phyloP scores from a whole-genome alignment of 64 coral and sea anemone genomes.

The Pocillopora verrucosa region DNA sequence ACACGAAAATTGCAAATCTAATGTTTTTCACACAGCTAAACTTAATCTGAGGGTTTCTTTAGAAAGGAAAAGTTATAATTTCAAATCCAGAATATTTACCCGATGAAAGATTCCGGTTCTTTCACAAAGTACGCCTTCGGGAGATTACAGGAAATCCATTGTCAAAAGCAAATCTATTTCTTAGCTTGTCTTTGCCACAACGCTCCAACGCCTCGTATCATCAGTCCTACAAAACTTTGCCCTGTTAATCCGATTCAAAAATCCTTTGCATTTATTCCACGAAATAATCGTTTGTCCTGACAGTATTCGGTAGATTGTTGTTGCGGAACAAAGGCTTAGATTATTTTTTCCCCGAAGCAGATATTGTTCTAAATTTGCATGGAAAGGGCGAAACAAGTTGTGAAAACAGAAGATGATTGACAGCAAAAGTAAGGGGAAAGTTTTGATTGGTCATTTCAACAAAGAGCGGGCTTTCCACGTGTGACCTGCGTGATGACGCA shows the following conservation, averaged over 20 bases:
- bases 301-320: background rate
- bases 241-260: background rate
- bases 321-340: background rate
- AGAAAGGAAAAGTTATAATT: background rate
- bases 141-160: background rate
- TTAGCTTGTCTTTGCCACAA: background rate
- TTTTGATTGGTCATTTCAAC: background rate
- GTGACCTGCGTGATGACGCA: background rate
- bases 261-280: background rate
- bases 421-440: background rate
- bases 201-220: background rate
- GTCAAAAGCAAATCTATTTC: background rate
- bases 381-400: background rate
- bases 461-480: conserved; percentile 40
- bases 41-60: background rate
- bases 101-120: background rate
- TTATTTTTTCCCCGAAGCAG: background rate
- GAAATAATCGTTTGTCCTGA: background rate
- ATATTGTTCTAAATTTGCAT: conserved; percentile 15
- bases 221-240: background rate
- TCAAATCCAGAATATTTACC: background rate
- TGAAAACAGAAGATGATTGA: conserved; percentile 24
- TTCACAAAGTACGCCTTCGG: background rate
- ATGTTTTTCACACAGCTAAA: background rate
- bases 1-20: too few species aligned